Evolutionary conservation across 2,113 vertebrate genomes (phyloP).

Genomic region (Campylorhamphus procurvoides): DNA sequence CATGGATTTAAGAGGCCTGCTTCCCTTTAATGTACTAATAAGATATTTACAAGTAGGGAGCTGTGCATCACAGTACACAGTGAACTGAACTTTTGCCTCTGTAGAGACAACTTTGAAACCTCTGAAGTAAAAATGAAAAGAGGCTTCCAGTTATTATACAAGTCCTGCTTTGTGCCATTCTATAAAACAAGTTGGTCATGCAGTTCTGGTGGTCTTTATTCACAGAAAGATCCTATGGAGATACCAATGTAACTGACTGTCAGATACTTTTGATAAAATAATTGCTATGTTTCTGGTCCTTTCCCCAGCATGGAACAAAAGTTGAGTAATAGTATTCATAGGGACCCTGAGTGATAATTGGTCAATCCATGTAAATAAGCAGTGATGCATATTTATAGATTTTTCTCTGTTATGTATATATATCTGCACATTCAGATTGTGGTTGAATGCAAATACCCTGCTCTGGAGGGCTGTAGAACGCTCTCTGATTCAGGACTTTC

Average conservation of each 20-base stretch:
- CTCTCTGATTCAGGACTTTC: background rate
- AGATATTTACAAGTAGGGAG: slow-evolving; percentile 37
- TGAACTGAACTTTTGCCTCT: slow-evolving; percentile 27
- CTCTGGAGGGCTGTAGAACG: background rate
- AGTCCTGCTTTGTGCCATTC: background rate
- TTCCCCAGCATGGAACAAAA: background rate
- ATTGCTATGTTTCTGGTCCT: background rate
- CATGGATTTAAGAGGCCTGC: background rate
- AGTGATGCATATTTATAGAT: background rate
- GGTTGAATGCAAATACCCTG: background rate
- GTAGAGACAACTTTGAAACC: slow-evolving; percentile 14
- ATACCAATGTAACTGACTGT: background rate
- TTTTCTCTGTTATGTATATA: background rate
- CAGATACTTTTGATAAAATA: background rate
- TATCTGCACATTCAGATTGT: background rate
- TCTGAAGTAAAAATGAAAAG: slow-evolving; percentile 23
- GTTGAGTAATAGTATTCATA: background rate
- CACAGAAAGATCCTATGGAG: background rate
- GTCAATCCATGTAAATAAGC: background rate
- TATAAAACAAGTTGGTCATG: background rate
- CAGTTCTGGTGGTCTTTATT: background rate
- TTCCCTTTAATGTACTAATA: slow-evolving; percentile 43
- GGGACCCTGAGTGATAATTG: background rate
- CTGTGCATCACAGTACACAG: background rate
- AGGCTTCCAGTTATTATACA: background rate